These are phyloP conservation scores for Okamejei kenojei DNA, from an alignment of 2,797 vertebrate genomes.

Conservation along the genomic window DNA sequence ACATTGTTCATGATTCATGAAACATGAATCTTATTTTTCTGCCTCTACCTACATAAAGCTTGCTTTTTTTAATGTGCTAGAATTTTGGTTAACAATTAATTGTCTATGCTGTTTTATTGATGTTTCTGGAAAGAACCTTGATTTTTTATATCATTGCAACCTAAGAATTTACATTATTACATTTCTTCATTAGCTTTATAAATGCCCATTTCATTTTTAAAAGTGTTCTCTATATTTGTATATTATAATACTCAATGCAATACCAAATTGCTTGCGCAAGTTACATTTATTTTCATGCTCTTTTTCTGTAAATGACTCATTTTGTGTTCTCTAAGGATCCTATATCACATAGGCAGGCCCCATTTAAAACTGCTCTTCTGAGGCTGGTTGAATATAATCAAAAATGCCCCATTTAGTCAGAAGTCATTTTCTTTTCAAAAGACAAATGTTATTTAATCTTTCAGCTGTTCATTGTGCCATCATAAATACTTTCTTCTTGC, in stretches of 20 bases:
- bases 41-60: neutral
- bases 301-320: slow-evolving; percentile 89
- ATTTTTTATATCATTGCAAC: neutral
- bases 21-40: neutral
- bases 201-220: slow-evolving; percentile 6
- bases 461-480: slow-evolving; percentile 99
- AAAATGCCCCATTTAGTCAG: slow-evolving; percentile 99
- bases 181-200: neutral
- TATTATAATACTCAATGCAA: neutral
- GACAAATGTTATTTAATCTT: slow-evolving; percentile 99
- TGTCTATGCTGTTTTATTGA: neutral
- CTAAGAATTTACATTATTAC: neutral
- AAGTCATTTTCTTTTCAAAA: slow-evolving; percentile 99
- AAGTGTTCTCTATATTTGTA: neutral
- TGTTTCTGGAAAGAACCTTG: neutral
- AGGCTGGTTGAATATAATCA: slow-evolving; percentile 99
- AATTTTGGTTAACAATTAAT: neutral
- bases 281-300: slow-evolving; percentile 71
- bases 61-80: neutral
- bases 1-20: neutral
- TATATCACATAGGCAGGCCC: slow-evolving; percentile 75
- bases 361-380: slow-evolving; percentile 89
- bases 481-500: slow-evolving; percentile 99
- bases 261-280: slow-evolving; percentile 67
- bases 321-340: slow-evolving; percentile 75